Evolutionary conservation across 1,140 invertebrate species (phyloP).

Genomic region (Chrysomallon squamiferum): DNA sequence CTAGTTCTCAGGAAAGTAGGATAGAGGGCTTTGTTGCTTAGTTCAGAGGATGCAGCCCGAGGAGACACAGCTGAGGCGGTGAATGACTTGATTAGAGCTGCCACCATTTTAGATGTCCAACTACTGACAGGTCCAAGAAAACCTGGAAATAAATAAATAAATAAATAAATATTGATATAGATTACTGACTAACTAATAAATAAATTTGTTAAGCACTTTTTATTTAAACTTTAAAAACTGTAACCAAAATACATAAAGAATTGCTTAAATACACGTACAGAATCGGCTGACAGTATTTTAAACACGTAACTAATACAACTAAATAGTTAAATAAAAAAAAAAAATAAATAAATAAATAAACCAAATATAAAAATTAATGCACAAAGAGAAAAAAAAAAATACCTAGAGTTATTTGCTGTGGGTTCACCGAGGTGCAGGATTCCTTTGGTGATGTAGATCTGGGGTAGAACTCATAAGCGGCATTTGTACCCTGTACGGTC

Average conservation of each 20-base stretch:
- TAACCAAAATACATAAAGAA: neutral
- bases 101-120: constrained; percentile 19
- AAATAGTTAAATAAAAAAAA: too few species aligned
- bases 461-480: constrained; percentile 28
- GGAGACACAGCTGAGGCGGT: constrained; percentile 30
- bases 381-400: too few species aligned
- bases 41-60: constrained; percentile 8
- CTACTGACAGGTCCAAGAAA: constrained; percentile 32
- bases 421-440: neutral
- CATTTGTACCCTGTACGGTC: constrained; percentile 3
- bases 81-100: constrained; percentile 13
- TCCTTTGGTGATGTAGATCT: constrained; percentile 7
- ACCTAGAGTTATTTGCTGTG: neutral
- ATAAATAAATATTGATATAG: too few species aligned
- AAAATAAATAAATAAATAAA: too few species aligned
- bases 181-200: neutral
- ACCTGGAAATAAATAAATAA: constrained; percentile 28
- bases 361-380: too few species aligned
- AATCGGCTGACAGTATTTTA: too few species aligned
- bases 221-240: neutral
- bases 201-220: neutral
- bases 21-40: constrained; percentile 37
- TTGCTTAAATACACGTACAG: neutral
- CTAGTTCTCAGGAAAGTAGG: constrained; percentile 43
- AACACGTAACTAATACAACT: too few species aligned